Conservation (phyloP, 2,888 invertebrate genomes). For the Epinotia demarniana region DNA sequence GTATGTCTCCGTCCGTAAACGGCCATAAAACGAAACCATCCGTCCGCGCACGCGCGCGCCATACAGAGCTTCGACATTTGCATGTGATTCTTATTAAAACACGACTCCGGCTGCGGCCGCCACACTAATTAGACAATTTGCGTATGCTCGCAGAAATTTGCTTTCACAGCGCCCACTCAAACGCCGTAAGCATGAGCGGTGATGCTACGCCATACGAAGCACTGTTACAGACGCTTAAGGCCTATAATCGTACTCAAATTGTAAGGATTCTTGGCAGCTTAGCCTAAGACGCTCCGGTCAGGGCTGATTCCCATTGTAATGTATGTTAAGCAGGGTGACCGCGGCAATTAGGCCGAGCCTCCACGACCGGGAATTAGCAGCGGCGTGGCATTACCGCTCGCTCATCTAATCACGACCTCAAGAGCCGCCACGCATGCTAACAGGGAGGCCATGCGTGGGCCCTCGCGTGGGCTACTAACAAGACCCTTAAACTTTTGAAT, state of each 20-base stretch:
- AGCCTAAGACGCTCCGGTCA: constrained; percentile 69
- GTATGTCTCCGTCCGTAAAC: constrained; percentile 54
- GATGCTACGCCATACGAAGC: constrained; percentile 41
- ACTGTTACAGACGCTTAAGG: constrained; percentile 46
- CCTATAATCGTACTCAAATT: constrained; percentile 49
- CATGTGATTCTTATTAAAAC: constrained; percentile 70
- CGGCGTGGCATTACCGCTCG: constrained; percentile 63
- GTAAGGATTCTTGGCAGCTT: constrained; percentile 56
- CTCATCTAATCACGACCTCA: constrained; percentile 73
- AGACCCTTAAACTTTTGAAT: constrained; percentile 57
- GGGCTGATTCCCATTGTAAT: constrained; percentile 78
- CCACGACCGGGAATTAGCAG: constrained; percentile 70
- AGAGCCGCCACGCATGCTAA: constrained; percentile 62
- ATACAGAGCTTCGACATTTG: constrained; percentile 63
- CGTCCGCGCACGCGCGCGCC: constrained; percentile 52
- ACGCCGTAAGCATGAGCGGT: constrained; percentile 40
- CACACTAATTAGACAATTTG: constrained; percentile 80
- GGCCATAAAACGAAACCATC: constrained; percentile 55
- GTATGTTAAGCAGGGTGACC: constrained; percentile 77
- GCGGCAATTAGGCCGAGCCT: constrained; percentile 73
- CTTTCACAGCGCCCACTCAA: constrained; percentile 43
- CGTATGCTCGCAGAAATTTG: constrained; percentile 63
- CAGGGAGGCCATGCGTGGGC: constrained; percentile 44
- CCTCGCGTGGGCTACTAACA: constrained; percentile 43
- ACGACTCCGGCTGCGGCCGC: constrained; percentile 61